Evolutionary conservation across 1,140 invertebrate genomes (phyloP).

Genomic region (Sweltsa coloradensis): DNA sequence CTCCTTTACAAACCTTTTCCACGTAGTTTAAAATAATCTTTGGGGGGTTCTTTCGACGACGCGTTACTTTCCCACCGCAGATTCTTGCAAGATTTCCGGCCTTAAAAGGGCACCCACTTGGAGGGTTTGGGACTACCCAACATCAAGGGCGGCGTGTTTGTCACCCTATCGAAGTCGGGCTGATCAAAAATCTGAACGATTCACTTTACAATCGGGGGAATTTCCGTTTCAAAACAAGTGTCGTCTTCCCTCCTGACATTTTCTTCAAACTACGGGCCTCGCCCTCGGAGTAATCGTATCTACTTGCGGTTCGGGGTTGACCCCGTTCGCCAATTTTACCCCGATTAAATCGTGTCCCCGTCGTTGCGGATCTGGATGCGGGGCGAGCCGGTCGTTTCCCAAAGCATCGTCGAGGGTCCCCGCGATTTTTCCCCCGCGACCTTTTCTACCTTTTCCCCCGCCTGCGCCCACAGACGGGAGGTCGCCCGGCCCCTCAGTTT

Average conservation of each 20-base stretch:
- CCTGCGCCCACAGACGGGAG: slow-evolving; percentile 43
- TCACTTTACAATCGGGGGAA: slow-evolving; percentile 77
- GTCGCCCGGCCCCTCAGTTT: slow-evolving; percentile 31
- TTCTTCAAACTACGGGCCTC: slow-evolving; percentile 34
- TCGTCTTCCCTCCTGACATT: slow-evolving; percentile 51
- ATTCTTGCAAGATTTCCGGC: slow-evolving; percentile 8
- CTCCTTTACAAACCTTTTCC: neutral
- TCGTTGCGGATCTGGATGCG: neutral
- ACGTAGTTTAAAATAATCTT: slow-evolving; percentile 31
- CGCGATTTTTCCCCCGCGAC: slow-evolving; percentile 38
- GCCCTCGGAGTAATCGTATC: slow-evolving; percentile 3
- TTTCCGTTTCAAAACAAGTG: slow-evolving; percentile 79
- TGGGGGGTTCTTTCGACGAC: slow-evolving; percentile 32
- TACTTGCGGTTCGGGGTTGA: slow-evolving; percentile 2
- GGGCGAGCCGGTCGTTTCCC: too few species aligned
- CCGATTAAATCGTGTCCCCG: too few species aligned
- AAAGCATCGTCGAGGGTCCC: too few species aligned
- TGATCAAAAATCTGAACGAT: slow-evolving; percentile 67
- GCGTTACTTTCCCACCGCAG: slow-evolving; percentile 23
- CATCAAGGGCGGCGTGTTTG: slow-evolving; percentile 63
- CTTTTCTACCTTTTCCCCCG: slow-evolving; percentile 24
- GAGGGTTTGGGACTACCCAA: slow-evolving; percentile 29
- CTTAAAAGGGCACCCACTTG: neutral
- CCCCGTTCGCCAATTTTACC: too few species aligned
- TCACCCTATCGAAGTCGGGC: slow-evolving; percentile 65